phyloP scores from a whole-genome alignment of 1,140 invertebrate genomes.

The Temnothorax curvispinosus region DNA sequence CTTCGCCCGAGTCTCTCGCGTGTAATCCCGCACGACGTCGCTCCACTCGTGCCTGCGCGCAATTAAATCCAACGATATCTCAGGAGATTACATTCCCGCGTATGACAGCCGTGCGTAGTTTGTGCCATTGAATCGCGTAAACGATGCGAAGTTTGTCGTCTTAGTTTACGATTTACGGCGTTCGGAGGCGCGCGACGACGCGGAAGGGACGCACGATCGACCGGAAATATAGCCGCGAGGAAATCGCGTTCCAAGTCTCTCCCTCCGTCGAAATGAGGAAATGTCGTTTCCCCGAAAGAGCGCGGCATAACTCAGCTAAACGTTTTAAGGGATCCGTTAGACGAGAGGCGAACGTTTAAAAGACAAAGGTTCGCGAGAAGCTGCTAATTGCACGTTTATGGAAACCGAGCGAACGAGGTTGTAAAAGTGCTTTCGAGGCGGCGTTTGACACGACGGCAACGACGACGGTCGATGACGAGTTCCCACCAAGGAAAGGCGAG shows the following conservation, averaged over 20 bases:
- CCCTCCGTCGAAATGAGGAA: neutral
- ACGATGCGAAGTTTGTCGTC: slow-evolving; percentile 5
- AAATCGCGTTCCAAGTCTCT: neutral
- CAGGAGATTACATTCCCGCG: slow-evolving; percentile 26
- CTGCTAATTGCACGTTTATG: slow-evolving; percentile 33
- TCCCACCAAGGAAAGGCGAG: slow-evolving; percentile 53
- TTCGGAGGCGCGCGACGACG: neutral
- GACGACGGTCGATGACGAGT: slow-evolving; percentile 35
- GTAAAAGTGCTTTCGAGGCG: slow-evolving; percentile 42
- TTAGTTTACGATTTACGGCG: slow-evolving; percentile 17
- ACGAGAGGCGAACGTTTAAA: neutral
- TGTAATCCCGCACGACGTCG: slow-evolving; percentile 28
- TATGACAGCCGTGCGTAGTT: neutral
- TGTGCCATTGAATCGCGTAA: slow-evolving; percentile 37
- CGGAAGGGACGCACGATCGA: neutral
- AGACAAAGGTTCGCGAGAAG: slow-evolving; percentile 44
- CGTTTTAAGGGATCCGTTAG: slow-evolving; percentile 7
- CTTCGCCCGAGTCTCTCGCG: slow-evolving; percentile 6
- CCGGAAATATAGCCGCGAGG: neutral
- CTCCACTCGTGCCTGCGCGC: slow-evolving; percentile 26
- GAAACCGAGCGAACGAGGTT: slow-evolving; percentile 47
- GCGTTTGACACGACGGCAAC: slow-evolving; percentile 32
- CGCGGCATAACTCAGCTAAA: neutral
- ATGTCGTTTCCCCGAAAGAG: slow-evolving; percentile 39
- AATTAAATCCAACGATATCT: slow-evolving; percentile 54